Base-by-base conservation (phyloP, 2,797 vertebrate genomes). In the Semaprochilodus insignis region DNA sequence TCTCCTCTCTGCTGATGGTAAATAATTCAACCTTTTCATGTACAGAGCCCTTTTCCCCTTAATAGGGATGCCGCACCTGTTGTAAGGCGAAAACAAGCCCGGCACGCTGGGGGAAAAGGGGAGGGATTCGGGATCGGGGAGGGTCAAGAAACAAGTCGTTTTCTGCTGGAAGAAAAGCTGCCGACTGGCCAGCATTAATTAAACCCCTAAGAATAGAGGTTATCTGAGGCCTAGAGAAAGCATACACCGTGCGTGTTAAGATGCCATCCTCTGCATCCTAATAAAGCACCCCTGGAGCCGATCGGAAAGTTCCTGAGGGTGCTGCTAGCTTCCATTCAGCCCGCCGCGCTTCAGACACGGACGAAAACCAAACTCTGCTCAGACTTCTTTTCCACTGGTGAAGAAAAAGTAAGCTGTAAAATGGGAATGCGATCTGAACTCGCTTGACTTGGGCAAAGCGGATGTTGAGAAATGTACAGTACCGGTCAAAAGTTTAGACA, bases 161-260 rank as follows among this genome's bases (percentile, higher is more conserved):
- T 93, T 92, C 92, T 94, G 90, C 89, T 92, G 91, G 92, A 94
- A 92, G 92, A 91, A 92, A 93, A 87, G 86, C 91, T 92, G 92
- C 86, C 87, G 91, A 91, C 92, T 90, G 90, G 87, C 92, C 91
- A 89, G 93, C 92, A 92, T 93, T 95, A 95, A 95, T 95, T 94
- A 95, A 95, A 94, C 94, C 94, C 93, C 91, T 90, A 94, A 94
- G 93, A 92, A 93, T 94, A 94, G 93, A 95, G 93, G 93, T 94
- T 94, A 95, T 95, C 93, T 93, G 91, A 94, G 93, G 93, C 93
- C 93, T 89, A 88, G 91, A 89, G 90, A 93, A 92, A 91, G 90
- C 88, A 87, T 92, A 88, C 82, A 71, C 87, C 67, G 74, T 87
- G 91, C 88, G 91, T 87, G 90, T 70, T 78, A 88, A 87, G 87